Evolutionary conservation across 2,113 vertebrate species (phyloP).

Genomic region (Uropsilus gracilis): DNA sequence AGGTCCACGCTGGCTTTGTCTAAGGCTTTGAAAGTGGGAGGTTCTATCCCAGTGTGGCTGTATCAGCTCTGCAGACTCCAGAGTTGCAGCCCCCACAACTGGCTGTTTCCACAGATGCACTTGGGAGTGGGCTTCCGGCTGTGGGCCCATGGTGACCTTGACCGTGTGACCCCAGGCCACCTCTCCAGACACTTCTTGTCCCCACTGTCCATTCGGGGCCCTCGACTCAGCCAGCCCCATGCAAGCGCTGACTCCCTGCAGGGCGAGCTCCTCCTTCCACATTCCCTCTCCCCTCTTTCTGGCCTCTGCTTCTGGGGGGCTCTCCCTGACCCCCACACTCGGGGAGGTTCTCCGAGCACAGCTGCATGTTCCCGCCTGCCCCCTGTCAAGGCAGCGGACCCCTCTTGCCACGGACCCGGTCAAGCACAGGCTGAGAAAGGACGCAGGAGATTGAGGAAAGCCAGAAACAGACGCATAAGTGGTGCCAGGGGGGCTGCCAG

Average conservation of each 20-base stretch:
- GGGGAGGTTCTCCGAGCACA: not conserved
- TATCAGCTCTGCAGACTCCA: not conserved
- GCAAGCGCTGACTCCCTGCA: not conserved
- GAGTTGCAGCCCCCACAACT: not conserved
- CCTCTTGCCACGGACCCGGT: too few relatives aligned
- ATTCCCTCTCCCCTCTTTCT: not conserved
- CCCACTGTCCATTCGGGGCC: not conserved
- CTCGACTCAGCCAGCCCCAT: fast-evolving
- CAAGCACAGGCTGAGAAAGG: too few relatives aligned
- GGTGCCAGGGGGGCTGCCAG: too few relatives aligned
- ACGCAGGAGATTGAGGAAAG: too few relatives aligned
- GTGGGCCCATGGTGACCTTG: too few relatives aligned
- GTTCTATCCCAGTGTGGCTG: not conserved
- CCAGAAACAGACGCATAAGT: too few relatives aligned
- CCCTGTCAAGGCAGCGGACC: too few relatives aligned
- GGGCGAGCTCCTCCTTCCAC: too few relatives aligned
- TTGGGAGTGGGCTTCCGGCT: not conserved
- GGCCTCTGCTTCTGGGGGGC: not conserved
- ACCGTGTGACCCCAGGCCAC: not conserved
- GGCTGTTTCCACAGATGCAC: not conserved
- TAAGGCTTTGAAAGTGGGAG: not conserved
- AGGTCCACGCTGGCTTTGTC: not conserved
- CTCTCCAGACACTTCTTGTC: not conserved
- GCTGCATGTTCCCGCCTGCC: not conserved
- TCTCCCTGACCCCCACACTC: not conserved